phyloP scores from a whole-genome alignment of 2,797 vertebrate genomes.

The Eulemur albifrons region DNA sequence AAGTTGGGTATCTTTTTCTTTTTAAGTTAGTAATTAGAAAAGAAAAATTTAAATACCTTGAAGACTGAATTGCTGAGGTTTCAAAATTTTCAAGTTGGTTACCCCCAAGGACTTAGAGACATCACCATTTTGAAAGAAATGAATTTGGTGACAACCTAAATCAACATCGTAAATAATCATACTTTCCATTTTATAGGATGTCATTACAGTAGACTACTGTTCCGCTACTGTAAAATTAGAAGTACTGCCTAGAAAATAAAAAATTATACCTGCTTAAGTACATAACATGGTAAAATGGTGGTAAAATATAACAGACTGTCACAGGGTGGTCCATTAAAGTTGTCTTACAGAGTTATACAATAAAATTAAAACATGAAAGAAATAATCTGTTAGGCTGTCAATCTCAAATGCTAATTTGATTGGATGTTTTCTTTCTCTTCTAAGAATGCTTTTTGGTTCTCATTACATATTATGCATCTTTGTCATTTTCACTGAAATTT shows the following conservation, averaged over 20 bases:
- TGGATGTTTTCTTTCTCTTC: neutral
- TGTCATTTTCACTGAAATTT: neutral
- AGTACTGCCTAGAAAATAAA: neutral
- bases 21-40: neutral
- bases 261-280: neutral
- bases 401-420: neutral
- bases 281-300: neutral
- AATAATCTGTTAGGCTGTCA: neutral
- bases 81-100: neutral
- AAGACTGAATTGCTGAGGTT: neutral
- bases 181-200: neutral
- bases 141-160: neutral
- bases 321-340: neutral
- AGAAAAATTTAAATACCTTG: neutral
- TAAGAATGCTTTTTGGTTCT: neutral
- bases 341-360: neutral
- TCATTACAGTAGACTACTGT: neutral
- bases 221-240: neutral
- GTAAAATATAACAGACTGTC: neutral
- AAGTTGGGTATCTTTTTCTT: neutral
- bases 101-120: neutral
- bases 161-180: neutral
- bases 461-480: neutral
- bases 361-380: conserved; percentile 11
- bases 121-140: neutral